Conservation (phyloP, 2,797 vertebrate species). For the Sylvilagus floridanus region DNA sequence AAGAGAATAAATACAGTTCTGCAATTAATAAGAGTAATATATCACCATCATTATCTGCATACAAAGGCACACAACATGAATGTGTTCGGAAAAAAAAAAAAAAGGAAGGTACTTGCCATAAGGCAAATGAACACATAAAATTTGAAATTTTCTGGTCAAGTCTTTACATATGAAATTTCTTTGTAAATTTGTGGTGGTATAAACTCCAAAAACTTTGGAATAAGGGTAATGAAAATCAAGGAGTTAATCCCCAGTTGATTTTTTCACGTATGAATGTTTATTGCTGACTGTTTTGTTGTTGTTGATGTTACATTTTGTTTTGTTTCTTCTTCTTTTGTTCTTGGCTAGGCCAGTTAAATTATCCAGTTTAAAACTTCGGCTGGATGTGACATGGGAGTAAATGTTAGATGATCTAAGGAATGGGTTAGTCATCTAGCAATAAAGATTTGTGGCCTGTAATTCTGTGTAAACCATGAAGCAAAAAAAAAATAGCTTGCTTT, state of each 20-base stretch:
- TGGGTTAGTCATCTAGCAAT: neutral
- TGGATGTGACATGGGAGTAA: neutral
- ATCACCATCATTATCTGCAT: neutral
- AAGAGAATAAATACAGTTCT: conserved; percentile 33
- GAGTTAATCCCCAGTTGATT: neutral
- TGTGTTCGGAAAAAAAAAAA: neutral
- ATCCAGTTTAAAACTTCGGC: neutral
- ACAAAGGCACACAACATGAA: neutral
- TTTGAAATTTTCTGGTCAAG: neutral
- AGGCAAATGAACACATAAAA: neutral
- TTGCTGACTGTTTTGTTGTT: conserved; percentile 17
- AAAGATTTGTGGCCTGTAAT: conserved; percentile 54
- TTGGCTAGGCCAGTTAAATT: neutral
- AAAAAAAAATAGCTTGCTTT: conserved; percentile 50
- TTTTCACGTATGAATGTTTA: neutral
- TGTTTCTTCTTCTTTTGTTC: neutral
- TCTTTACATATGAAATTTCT: neutral
- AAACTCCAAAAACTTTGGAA: conserved; percentile 20
- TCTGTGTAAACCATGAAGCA: neutral
- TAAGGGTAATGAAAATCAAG: neutral
- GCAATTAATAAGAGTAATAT: neutral
- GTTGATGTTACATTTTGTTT: neutral
- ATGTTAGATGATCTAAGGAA: neutral
- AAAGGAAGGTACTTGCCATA: neutral
- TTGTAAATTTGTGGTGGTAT: neutral